A percentile compares a stretch with the other conserved stretches of the same genome.
phyloP scores from a whole-genome alignment of 2,113 vertebrate genomes.

The Cephalopterus ornatus region DNA sequence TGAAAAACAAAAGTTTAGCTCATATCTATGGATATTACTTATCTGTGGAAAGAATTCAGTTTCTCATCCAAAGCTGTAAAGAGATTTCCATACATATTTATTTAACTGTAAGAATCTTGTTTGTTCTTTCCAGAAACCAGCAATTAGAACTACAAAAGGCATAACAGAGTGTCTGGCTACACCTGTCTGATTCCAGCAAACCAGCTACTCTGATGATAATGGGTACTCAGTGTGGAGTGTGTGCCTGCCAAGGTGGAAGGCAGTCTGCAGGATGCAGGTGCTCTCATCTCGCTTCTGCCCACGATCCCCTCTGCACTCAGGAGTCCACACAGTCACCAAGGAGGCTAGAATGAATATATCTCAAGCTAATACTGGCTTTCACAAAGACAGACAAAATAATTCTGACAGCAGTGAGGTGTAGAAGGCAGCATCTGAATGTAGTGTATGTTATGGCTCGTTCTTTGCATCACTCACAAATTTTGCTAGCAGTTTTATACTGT shows the following conservation, averaged over 20 bases:
- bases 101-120: background rate
- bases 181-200: background rate
- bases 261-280: constrained; percentile 13
- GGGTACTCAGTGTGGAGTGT: background rate
- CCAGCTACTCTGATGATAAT: background rate
- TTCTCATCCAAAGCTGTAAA: background rate
- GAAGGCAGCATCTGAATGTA: background rate
- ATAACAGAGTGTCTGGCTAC: background rate
- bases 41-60: background rate
- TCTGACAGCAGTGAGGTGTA: background rate
- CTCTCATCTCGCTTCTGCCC: background rate
- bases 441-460: background rate
- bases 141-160: background rate
- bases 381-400: background rate
- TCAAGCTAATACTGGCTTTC: background rate
- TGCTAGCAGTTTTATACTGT: background rate
- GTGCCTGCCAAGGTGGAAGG: background rate
- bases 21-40: background rate
- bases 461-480: background rate
- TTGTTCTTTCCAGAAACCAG: constrained; percentile 9
- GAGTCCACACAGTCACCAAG: background rate
- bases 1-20: constrained; percentile 13
- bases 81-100: constrained; percentile 15
- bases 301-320: background rate
- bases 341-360: background rate